phyloP scores from a whole-genome alignment of 2,888 invertebrate genomes.

The Hyppa rectilinea region DNA sequence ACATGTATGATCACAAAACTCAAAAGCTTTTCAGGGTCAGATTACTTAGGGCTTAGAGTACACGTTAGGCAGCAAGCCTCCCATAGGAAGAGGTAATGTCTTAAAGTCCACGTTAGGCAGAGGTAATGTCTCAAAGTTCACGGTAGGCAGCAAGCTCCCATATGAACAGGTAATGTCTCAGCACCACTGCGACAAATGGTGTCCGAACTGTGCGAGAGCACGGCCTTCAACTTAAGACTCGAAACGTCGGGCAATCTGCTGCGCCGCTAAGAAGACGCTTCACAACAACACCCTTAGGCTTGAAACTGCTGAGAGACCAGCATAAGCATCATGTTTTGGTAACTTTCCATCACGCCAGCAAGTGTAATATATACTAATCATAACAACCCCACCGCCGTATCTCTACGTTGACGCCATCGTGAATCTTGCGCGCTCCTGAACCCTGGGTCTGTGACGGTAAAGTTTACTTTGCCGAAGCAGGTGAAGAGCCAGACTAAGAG shows the following conservation, averaged over 20 bases:
- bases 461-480: too few relatives aligned
- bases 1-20: background rate
- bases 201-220: slow-evolving; percentile 5
- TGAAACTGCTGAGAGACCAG: background rate
- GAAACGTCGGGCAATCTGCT: slow-evolving; percentile 14
- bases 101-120: background rate
- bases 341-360: background rate
- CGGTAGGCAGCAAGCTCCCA: background rate
- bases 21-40: background rate
- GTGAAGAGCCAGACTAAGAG: too few relatives aligned
- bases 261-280: slow-evolving; percentile 54
- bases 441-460: too few relatives aligned
- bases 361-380: too few relatives aligned
- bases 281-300: background rate
- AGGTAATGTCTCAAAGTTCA: slow-evolving; percentile 2
- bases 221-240: slow-evolving; percentile 63
- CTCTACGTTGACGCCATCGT: too few relatives aligned
- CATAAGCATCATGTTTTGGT: background rate
- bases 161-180: slow-evolving; percentile 1
- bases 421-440: too few relatives aligned
- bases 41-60: background rate
- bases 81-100: background rate
- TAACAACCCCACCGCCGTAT: too few relatives aligned
- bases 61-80: background rate
- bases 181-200: slow-evolving; percentile 18